These are phyloP conservation scores for Centropus unirufus DNA, from an alignment of 2,113 vertebrate species.

Conservation along the genomic window DNA sequence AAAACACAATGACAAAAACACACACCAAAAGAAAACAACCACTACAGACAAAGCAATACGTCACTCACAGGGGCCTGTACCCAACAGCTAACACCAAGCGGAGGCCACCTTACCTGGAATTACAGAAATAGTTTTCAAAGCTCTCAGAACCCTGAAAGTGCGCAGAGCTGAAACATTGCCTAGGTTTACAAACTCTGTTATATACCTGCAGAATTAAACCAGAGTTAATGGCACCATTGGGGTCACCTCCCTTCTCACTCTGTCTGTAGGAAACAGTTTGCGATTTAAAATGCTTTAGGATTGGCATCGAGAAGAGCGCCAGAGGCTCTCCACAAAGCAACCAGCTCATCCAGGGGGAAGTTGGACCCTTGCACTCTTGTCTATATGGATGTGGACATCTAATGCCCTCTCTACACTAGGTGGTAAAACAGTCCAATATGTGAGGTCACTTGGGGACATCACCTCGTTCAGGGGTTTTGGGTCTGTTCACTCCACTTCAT, in stretches of 20 bases:
- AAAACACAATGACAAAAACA: slow-evolving; percentile 93
- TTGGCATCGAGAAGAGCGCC: not conserved
- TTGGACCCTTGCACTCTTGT: not conserved
- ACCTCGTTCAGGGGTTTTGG: not conserved
- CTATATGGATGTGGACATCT: fast-evolving
- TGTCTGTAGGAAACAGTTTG: slow-evolving; percentile 30
- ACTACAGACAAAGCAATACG: slow-evolving; percentile 88
- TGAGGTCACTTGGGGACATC: not conserved
- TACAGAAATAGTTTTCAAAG: slow-evolving; percentile 99
- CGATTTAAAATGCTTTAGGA: not conserved
- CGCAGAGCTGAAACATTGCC: slow-evolving; percentile 99
- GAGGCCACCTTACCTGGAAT: slow-evolving; percentile 95
- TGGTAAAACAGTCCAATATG: fast-evolving
- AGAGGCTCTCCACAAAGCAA: not conserved
- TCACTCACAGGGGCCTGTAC: slow-evolving; percentile 90
- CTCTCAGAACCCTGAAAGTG: slow-evolving; percentile 98
- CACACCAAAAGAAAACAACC: slow-evolving; percentile 81
- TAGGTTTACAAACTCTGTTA: slow-evolving; percentile 99
- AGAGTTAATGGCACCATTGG: slow-evolving; percentile 86
- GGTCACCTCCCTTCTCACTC: not conserved
- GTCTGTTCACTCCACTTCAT: fast-evolving
- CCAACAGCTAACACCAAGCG: slow-evolving; percentile 95
- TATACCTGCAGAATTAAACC: slow-evolving; percentile 99
- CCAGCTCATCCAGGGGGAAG: not conserved
- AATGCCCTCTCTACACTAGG: fast-evolving